Base-by-base conservation (phyloP, 2,888 invertebrate genomes). In the Polyploca ridens region DNA sequence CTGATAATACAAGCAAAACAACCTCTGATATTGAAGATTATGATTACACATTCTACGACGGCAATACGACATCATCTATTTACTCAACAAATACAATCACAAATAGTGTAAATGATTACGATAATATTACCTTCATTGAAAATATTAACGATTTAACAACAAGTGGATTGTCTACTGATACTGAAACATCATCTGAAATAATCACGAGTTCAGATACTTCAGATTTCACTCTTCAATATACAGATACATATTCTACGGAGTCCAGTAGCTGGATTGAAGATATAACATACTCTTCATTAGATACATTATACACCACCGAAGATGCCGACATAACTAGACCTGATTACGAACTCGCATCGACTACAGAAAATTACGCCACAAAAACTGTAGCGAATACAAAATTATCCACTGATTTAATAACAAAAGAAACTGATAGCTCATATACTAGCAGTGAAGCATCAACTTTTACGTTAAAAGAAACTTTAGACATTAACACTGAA, bases 31-130 rank as follows among this genome's bases (percentile, higher is more conserved):
- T 78, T 66, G 71, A 75, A 38, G 79, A 85, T 64, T 67, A 79
- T 54, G 81, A 83, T 44, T 74, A 73, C 46, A 69, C 72, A 35
- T 78, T 81, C 62, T 78, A 86, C 44, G 11, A 69, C 27, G 16
- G 38, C 62, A 46, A 46, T 59, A 6, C 33, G 6, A 62, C 60
- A 33, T 66, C 65, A 14, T 67, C 67, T 54, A 64, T 66, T 6
- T 65, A 69, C 16, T 60, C 58, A 27, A 44, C 58, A 38, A 68
- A 64, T 13, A 68, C 61, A 46, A 41, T 64, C 44, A 62, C 33
- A 19, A 64, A 66, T 33, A 65, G 58, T 49, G 63, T 60, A 44
- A 64, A 61, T 35, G 59, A 63, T 63, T 46, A 65, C 44, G 63
- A 60, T 58, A 59, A 49, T 27, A 65, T 59, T 41, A 54, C 60